phyloP scores from a whole-genome alignment of 1,140 invertebrate genomes.

The Doryteuthis pealeii region DNA sequence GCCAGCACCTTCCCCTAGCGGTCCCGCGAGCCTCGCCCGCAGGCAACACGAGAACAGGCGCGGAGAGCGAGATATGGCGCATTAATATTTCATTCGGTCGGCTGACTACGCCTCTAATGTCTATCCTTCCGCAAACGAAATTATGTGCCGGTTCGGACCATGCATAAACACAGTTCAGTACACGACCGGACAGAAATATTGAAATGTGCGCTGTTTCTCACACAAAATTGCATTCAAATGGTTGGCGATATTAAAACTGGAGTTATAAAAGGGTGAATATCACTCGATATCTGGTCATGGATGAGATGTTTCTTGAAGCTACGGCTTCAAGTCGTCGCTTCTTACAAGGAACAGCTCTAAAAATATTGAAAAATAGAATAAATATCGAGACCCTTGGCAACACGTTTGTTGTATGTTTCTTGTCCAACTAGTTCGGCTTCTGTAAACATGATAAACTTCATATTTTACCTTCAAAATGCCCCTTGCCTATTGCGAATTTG shows the following conservation, averaged over 20 bases:
- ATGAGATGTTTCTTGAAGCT: slow-evolving; percentile 5
- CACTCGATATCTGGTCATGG: not conserved
- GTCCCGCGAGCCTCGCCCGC: not conserved
- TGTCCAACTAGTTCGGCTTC: not conserved
- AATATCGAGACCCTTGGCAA: not conserved
- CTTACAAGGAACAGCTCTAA: not conserved
- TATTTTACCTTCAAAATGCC: not conserved
- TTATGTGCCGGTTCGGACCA: not conserved
- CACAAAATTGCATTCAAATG: not conserved
- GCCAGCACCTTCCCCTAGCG: not conserved
- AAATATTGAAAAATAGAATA: slow-evolving; percentile 10
- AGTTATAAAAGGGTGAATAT: slow-evolving; percentile 4
- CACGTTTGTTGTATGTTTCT: slow-evolving; percentile 3
- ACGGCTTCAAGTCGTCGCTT: not conserved
- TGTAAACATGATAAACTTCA: not conserved
- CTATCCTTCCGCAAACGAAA: slow-evolving; percentile 9
- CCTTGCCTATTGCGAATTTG: not conserved
- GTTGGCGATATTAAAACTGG: slow-evolving; percentile 1
- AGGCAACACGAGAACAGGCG: not conserved
- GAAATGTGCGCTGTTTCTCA: not conserved
- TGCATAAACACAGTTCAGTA: slow-evolving; percentile 7
- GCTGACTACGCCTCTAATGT: slow-evolving; percentile 7
- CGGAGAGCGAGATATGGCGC: not conserved
- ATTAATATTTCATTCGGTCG: slow-evolving; percentile 10
- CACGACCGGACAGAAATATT: slow-evolving; percentile 4